Percentiles rank a stretch among this genome's conserved stretches.
phyloP scores from a whole-genome alignment of 1,140 invertebrate species.

The Apis florea region DNA sequence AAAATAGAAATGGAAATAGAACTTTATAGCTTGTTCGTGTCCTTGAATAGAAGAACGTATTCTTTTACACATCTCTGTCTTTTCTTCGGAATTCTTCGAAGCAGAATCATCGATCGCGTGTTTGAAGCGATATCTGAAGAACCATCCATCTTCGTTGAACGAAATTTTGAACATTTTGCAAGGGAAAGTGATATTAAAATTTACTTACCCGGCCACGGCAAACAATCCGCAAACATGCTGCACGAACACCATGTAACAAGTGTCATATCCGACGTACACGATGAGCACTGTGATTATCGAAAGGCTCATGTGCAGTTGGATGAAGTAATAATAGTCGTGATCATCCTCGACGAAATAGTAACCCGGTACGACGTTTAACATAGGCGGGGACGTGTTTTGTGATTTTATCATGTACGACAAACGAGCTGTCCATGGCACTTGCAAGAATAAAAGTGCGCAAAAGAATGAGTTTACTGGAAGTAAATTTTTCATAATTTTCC shows the following conservation, averaged over 20 bases:
- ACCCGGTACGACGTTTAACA: neutral
- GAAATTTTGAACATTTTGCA: too few relatives aligned
- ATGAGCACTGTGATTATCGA: neutral
- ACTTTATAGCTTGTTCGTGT: neutral
- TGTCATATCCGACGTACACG: neutral
- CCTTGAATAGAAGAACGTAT: neutral
- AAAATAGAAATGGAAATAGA: too few relatives aligned
- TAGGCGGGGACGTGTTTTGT: neutral
- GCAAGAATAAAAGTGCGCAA: neutral
- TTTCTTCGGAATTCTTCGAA: too few relatives aligned
- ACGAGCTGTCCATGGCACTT: neutral
- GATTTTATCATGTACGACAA: neutral
- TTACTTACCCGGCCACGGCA: neutral
- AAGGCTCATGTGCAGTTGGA: neutral
- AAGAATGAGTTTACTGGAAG: neutral
- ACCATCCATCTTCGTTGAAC: too few relatives aligned
- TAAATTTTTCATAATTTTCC: too few relatives aligned
- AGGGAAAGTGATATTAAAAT: too few relatives aligned
- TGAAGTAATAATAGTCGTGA: neutral
- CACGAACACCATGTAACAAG: neutral
- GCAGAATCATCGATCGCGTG: neutral
- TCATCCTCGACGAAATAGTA: neutral
- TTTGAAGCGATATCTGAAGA: conserved; percentile 6
- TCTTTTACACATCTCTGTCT: neutral
- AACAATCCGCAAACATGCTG: conserved; percentile 6